Conservation (phyloP, 2,888 invertebrate species). For the Pocota personata region DNA sequence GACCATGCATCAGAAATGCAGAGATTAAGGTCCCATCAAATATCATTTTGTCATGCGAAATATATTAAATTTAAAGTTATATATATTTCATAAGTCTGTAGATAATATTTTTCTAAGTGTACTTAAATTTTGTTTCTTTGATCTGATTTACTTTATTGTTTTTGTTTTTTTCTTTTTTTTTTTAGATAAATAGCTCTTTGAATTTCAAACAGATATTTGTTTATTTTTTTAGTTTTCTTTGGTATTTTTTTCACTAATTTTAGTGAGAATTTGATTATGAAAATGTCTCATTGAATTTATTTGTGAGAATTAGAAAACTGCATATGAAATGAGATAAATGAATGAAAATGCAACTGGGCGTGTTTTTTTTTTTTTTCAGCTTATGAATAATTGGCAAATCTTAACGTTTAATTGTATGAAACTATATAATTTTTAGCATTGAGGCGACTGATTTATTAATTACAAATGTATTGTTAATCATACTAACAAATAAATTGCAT, state of each 20-base stretch:
- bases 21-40: conserved; percentile 75
- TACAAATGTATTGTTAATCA: background rate
- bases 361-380: conserved; percentile 25
- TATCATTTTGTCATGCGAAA: conserved; percentile 76
- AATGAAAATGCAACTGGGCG: conserved; percentile 60
- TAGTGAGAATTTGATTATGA: conserved; percentile 15
- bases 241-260: conserved; percentile 29
- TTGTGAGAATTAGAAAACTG: conserved; percentile 48
- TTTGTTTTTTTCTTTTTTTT: too few relatives aligned
- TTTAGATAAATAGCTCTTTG: conserved; percentile 18
- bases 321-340: conserved; percentile 60
- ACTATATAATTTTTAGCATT: conserved; percentile 29
- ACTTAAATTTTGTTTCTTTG: conserved; percentile 5
- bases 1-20: conserved; percentile 75
- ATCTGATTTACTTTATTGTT: conserved; percentile 18
- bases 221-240: background rate
- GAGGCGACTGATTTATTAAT: conserved; percentile 25
- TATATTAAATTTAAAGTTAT: conserved; percentile 73
- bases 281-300: conserved; percentile 23
- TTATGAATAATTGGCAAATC: conserved; percentile 17
- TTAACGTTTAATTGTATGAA: background rate
- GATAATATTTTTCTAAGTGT: conserved; percentile 52
- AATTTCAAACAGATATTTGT: conserved; percentile 18
- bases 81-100: conserved; percentile 64
- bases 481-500: conserved; percentile 15